phyloP scores from a whole-genome alignment of 30 jellyfish, hydroid and myxozoan genomes.

The Mastigias papua region DNA sequence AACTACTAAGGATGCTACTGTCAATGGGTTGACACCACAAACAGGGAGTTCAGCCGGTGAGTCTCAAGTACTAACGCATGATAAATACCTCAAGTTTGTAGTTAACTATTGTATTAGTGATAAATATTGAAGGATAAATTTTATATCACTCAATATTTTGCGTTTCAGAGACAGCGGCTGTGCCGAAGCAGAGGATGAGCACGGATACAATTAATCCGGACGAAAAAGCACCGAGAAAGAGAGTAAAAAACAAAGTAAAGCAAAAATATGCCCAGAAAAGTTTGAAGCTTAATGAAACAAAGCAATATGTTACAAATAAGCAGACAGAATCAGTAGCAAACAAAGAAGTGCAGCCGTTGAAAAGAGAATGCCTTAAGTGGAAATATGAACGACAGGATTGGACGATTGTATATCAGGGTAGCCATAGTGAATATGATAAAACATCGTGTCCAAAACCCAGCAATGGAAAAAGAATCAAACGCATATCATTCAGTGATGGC shows the following conservation, averaged over 20 bases:
- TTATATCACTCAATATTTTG: too few relatives aligned
- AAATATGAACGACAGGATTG: conserved; percentile 35
- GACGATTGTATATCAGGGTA: conserved; percentile 38
- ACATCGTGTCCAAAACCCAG: conserved; percentile 38
- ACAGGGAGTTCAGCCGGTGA: neutral
- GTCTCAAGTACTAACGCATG: neutral
- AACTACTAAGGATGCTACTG: neutral
- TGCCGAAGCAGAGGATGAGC: too few relatives aligned
- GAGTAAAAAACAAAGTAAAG: neutral
- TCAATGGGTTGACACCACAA: neutral
- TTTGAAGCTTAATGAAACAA: neutral
- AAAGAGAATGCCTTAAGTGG: conserved; percentile 23
- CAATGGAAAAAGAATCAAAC: conserved; percentile 35
- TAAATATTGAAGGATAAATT: too few relatives aligned
- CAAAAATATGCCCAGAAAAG: neutral
- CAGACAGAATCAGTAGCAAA: neutral
- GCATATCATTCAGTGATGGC: conserved; percentile 56
- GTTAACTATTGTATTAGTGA: too few relatives aligned
- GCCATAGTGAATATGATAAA: neutral
- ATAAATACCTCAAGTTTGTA: too few relatives aligned
- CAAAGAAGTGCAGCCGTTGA: neutral
- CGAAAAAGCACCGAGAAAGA: neutral
- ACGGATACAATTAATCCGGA: neutral
- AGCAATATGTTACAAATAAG: neutral
- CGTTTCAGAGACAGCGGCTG: too few relatives aligned